A percentile compares a stretch with the other conserved stretches of the same genome.
Evolutionary conservation across 2,797 vertebrate species (phyloP).

Genomic region (Cuculus canorus): DNA sequence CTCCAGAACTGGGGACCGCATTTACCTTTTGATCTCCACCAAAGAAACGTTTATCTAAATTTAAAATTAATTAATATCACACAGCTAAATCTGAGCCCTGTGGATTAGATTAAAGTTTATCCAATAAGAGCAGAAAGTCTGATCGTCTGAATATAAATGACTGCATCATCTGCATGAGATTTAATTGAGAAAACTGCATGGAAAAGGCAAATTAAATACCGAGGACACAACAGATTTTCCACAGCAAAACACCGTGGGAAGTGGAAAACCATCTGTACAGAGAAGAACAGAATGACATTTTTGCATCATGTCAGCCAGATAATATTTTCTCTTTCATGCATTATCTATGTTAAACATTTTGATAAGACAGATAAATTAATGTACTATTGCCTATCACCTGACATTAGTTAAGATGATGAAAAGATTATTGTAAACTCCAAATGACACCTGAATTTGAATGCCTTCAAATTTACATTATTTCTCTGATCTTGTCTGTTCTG

Average conservation of each 20-base stretch:
- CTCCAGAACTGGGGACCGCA: not conserved
- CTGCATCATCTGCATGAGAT: conserved; percentile 61
- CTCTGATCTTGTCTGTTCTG: not conserved
- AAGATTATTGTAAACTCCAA: conserved; percentile 42
- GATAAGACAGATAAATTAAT: conserved; percentile 57
- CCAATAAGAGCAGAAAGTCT: conserved; percentile 58
- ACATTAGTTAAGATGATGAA: conserved; percentile 37
- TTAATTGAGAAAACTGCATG: conserved; percentile 61
- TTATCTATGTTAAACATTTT: conserved; percentile 60
- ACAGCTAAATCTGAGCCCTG: conserved; percentile 48
- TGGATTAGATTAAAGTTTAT: conserved; percentile 65
- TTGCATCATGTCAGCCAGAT: conserved; percentile 44
- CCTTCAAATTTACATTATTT: conserved; percentile 21
- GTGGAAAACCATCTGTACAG: conserved; percentile 68
- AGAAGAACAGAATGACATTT: conserved; percentile 52
- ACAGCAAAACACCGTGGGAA: conserved; percentile 58
- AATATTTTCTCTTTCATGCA: conserved; percentile 51
- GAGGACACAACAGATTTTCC: conserved; percentile 65
- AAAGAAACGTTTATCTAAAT: conserved; percentile 59
- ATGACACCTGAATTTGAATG: conserved; percentile 27
- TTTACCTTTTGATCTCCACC: conserved; percentile 35
- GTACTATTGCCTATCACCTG: conserved; percentile 55
- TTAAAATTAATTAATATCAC: conserved; percentile 63
- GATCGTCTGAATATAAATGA: conserved; percentile 56
- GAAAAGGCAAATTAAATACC: conserved; percentile 72